Conservation (phyloP, 2,888 invertebrate species). For the Eristalis intricaria region DNA sequence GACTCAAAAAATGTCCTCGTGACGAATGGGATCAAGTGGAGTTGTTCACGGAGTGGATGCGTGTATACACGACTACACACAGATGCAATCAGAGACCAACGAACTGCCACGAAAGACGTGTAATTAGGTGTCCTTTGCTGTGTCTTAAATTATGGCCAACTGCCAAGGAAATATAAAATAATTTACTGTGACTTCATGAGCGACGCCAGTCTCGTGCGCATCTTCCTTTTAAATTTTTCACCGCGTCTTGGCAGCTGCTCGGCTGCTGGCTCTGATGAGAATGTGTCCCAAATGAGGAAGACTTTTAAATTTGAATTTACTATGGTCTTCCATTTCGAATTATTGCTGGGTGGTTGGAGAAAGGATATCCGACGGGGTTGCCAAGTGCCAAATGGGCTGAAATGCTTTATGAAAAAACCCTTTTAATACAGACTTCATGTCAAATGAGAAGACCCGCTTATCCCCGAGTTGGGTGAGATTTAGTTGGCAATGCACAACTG, state of each 20-base stretch:
- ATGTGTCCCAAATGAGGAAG: neutral
- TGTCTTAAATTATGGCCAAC: conserved; percentile 57
- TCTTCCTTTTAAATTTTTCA: conserved; percentile 56
- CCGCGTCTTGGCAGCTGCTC: neutral
- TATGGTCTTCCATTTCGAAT: neutral
- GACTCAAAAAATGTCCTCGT: conserved; percentile 1
- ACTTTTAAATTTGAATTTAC: neutral
- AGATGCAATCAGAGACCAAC: conserved; percentile 26
- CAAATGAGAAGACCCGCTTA: neutral
- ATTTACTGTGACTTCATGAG: conserved; percentile 38
- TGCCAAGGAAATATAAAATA: conserved; percentile 62
- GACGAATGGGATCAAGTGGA: conserved; percentile 56
- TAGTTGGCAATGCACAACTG: neutral
- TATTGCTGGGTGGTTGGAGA: neutral
- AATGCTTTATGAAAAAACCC: neutral
- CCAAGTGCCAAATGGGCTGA: neutral
- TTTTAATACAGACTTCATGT: neutral
- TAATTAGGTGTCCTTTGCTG: conserved; percentile 55
- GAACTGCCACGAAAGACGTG: conserved; percentile 46
- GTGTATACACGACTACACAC: neutral
- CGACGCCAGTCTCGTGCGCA: conserved; percentile 48
- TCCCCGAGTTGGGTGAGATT: neutral
- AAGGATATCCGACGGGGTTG: neutral
- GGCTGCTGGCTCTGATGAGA: no score
- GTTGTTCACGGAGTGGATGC: neutral